Evolutionary conservation across 2,888 invertebrate genomes (phyloP), one percentile per base, ranked within the genome.

Genomic region (Anthoptus insignis): DNA sequence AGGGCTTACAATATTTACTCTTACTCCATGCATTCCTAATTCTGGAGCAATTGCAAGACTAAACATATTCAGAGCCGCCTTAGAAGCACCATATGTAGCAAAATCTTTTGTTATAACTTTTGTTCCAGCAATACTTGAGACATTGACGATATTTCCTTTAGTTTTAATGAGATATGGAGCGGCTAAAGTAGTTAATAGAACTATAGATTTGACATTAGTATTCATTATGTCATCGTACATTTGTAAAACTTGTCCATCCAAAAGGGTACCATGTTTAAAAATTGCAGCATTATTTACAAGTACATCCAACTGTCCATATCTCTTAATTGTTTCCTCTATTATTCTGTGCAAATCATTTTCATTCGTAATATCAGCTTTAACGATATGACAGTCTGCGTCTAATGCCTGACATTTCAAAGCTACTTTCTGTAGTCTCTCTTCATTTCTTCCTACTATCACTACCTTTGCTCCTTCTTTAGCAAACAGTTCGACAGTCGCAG

Each of bases 391-490:
- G 29, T 69, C 68, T 1, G 69, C 69, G 0, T 81, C 81, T 3
- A 52, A 14, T 32, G 71, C 67, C 19, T 76, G 70, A 57, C 88
- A 88, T 29, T 73, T 71, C 3, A 77, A 71, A 0, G 79, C 75
- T 0, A 85, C 77, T n/a, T 68, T 68, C 37, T 74, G 71, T 0
- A 90, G 73, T 66, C 84, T 78, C 2, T 70, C 63, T 45, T 83
- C 81, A 66, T 88, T 80, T 73, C 88, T 79, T n/a, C 84, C 87
- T 0, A 88, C 76, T 2, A 89, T 66, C 0, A 81, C 75, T 0
- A 89, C 75, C 21, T 73, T 73, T 0, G 87, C 88, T 14, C 84
- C 81, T 29, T 84, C 76, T 57, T 13, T 11, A 27, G 81, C 75
- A 19, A 86, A 83, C 0, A 65, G 14, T 9, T 80, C 64, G 0